Base-by-base conservation (phyloP, 2,888 invertebrate genomes). In the Cryptus armator region DNA sequence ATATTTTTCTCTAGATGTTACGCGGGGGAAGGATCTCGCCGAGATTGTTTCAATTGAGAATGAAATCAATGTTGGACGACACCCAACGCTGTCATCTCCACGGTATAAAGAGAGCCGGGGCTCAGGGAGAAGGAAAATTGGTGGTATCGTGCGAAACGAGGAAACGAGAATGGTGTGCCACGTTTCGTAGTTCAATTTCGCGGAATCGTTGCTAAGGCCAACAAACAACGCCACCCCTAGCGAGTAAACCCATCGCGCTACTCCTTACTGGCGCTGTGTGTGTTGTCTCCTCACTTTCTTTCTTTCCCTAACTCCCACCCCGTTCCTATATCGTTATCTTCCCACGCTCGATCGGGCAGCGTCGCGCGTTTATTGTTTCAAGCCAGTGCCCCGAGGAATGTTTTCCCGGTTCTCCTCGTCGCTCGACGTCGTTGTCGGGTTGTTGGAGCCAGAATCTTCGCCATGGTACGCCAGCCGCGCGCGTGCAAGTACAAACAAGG, bases 301-400 rank as follows among this genome's bases (percentile, higher is more conserved):
- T 84, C 88, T 85, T 87, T 86, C 86, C 86, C 87, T 75, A 37
- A 37, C 37, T 72, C 75, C 53, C 62, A 78, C 74, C 67, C 59
- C 75, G 70, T 81, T 70, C 67, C 68, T 86, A 67, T 75, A 86
- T 90, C 90, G 90, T 90, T 90, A 90, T 90, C 90, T 89, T 88
- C 75, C 90, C 89, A 90, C 87, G 89, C 90, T 90, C 88, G 89
- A 90, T 90, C 90, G 88, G 88, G 87, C 88, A 84, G 86, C 86
- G 89, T 56, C 78, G 59, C 48, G 79, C 83, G 90, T 90, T 91
- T 91, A 92, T 92, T 92, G 90, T 92, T 90, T 90, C 89, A 90
- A 90, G 89, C 87, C 88, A 89, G 86, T 86, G 85, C 84, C 86
- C 76, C 64, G 62, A 82, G 87, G 87, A 89, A 89, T 89, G 90